phyloP scores from a whole-genome alignment of 1,140 invertebrate genomes.

The Acromyrmex charruanus region DNA sequence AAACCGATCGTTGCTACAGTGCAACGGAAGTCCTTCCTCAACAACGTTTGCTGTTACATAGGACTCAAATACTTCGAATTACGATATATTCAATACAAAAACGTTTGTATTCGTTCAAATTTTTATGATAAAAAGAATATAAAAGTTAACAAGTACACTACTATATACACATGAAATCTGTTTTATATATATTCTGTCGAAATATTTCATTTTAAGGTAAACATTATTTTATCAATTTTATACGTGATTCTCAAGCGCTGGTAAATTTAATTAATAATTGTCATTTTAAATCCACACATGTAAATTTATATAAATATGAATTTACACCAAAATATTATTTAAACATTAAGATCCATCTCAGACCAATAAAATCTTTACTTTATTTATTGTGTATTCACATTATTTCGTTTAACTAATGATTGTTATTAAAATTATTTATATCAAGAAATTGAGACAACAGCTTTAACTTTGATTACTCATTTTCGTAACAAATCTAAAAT shows the following conservation, averaged over 20 bases:
- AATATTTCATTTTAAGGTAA: not conserved
- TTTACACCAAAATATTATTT: too few relatives aligned
- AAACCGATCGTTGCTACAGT: conserved; percentile 62
- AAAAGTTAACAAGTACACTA: not conserved
- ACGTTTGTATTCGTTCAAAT: not conserved
- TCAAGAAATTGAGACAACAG: not conserved
- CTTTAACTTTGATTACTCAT: not conserved
- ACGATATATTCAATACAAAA: conserved; percentile 34
- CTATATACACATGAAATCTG: not conserved
- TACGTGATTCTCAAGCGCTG: not conserved
- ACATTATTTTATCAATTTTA: not conserved
- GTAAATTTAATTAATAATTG: not conserved
- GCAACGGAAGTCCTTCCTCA: conserved; percentile 53
- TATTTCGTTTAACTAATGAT: not conserved
- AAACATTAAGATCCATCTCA: too few relatives aligned
- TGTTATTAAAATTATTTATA: not conserved
- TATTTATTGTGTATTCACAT: too few relatives aligned
- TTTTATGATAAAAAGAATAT: not conserved
- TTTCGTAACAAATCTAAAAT: not conserved
- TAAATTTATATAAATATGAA: too few relatives aligned
- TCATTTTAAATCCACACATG: too few relatives aligned
- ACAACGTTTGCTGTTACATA: conserved; percentile 57
- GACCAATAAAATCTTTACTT: too few relatives aligned
- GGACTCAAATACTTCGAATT: conserved; percentile 51
- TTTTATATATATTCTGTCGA: not conserved